Base-by-base conservation (phyloP, 2,113 vertebrate species). In the Naja naja region DNA sequence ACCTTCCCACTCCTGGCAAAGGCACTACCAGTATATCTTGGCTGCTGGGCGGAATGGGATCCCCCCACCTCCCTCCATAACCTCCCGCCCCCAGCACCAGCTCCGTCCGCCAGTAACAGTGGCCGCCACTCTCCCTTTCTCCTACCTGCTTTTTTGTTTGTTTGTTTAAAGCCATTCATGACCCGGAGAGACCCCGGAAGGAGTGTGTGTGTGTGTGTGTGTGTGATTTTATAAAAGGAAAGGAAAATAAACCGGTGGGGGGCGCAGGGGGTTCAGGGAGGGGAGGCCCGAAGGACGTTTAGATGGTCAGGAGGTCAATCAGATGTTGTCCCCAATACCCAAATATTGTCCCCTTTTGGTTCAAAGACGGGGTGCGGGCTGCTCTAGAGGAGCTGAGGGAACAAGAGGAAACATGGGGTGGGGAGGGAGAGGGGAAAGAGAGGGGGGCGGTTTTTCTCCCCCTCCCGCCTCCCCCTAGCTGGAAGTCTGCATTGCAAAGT, bases 401-500 rank as follows among this genome's bases (percentile, higher is more conserved):
- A 25, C 69, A 74, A 45, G 12, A n/a, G n/a, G n/a, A n/a, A n/a
- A n/a, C n/a, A n/a, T n/a, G n/a, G n/a, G n/a, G n/a, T n/a, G n/a
- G 2, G 49, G 23, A 47, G 27, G 55, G 22, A 20, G 3, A 0
- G 2, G 22, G 4, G 14, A 39, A 34, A 39, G 0, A 45, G 10
- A 11, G 8, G 3, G 52, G 20, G 5, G n/a, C 25, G 25, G 55
- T 9, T 6, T 1, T 58, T 22, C 11, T 45, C 27, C 27, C n/a
- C n/a, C n/a, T n/a, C n/a, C 27, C 49, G 9, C 12, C 47, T 3
- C 10, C 91, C 90, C 55, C 30, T 60, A 64, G 92, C 89, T 90
- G 58, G 34, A 56, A 92, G 94, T 93, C n/a, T 94, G 92, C 95
- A 30, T 92, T 55, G 91, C 93, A 88, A 49, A 89, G 39, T 39